Conservation (phyloP, 2,797 vertebrate species). For the Myoxocephalus aenaeus region DNA sequence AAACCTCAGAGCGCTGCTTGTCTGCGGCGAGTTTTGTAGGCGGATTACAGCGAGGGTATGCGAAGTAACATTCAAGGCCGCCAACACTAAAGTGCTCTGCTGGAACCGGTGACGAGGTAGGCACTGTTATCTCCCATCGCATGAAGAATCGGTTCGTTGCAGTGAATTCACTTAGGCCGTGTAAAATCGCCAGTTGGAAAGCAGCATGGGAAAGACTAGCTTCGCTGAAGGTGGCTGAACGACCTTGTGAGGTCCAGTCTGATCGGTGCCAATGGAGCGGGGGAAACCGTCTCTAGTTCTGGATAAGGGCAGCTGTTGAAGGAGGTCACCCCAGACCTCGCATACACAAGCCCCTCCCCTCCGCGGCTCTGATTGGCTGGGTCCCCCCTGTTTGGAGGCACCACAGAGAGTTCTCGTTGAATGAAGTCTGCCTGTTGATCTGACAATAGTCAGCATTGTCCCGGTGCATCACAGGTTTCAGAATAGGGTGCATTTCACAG, state of each 20-base stretch:
- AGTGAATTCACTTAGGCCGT: constrained; percentile 44
- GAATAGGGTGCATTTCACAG: constrained; percentile 65
- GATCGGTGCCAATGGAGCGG: constrained; percentile 65
- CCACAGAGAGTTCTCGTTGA: constrained; percentile 72
- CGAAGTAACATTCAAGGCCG: constrained; percentile 60
- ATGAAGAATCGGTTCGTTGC: constrained; percentile 68
- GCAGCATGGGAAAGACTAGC: constrained; percentile 73
- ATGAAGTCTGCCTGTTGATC: constrained; percentile 74
- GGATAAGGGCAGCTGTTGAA: constrained; percentile 81
- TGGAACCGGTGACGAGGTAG: constrained; percentile 60
- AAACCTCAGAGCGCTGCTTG: constrained; percentile 41
- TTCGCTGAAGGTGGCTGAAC: constrained; percentile 53
- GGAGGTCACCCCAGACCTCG: constrained; percentile 70
- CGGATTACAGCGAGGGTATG: constrained; percentile 45
- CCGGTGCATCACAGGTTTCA: constrained; percentile 66
- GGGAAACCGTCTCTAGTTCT: constrained; percentile 71
- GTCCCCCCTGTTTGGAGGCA: constrained; percentile 55
- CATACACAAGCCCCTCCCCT: constrained; percentile 64
- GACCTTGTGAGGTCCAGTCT: constrained; percentile 67
- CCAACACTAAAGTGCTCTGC: constrained; percentile 57
- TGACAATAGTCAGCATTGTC: constrained; percentile 83
- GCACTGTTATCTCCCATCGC: constrained; percentile 53
- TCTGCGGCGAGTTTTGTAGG: constrained; percentile 54
- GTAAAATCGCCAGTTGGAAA: constrained; percentile 71
- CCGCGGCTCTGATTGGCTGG: constrained; percentile 64